Evolutionary conservation across 2,113 vertebrate genomes (phyloP).

Genomic region (Hystrix brachyura): DNA sequence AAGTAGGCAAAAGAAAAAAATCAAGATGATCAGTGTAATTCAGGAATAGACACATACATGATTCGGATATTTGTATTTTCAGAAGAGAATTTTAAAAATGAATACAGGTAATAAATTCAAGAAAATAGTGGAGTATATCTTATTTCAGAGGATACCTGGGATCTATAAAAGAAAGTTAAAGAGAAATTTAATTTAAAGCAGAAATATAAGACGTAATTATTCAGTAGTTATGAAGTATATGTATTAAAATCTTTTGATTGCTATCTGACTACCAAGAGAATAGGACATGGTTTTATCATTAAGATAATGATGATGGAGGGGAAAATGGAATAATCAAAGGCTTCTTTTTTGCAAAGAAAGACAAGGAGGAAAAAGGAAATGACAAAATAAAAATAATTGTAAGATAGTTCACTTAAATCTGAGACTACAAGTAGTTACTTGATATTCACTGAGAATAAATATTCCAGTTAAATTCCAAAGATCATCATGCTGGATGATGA

Average conservation of each 20-base stretch:
- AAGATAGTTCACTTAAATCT: not conserved
- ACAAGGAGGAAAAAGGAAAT: not conserved
- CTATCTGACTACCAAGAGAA: not conserved
- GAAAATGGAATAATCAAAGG: not conserved
- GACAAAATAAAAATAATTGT: not conserved
- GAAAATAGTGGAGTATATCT: not conserved
- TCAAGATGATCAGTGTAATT: not conserved
- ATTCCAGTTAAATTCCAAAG: not conserved
- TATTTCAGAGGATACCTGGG: not conserved
- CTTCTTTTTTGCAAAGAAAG: not conserved
- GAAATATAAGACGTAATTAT: not conserved
- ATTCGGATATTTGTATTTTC: constrained; percentile 6
- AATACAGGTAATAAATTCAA: constrained; percentile 18
- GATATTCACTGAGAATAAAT: not conserved
- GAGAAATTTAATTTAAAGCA: constrained; percentile 43
- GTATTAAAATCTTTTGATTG: not conserved
- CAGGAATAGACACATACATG: not conserved
- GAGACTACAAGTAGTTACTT: not conserved
- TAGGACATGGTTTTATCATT: not conserved
- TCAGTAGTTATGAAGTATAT: not conserved
- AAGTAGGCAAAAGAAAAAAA: not conserved
- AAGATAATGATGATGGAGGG: not conserved
- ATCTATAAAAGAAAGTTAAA: constrained; percentile 22
- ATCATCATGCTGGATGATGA: not conserved
- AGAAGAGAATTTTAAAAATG: constrained; percentile 11